phyloP scores from a whole-genome alignment of 2,888 invertebrate species.

The Silvanus unidentatus region DNA sequence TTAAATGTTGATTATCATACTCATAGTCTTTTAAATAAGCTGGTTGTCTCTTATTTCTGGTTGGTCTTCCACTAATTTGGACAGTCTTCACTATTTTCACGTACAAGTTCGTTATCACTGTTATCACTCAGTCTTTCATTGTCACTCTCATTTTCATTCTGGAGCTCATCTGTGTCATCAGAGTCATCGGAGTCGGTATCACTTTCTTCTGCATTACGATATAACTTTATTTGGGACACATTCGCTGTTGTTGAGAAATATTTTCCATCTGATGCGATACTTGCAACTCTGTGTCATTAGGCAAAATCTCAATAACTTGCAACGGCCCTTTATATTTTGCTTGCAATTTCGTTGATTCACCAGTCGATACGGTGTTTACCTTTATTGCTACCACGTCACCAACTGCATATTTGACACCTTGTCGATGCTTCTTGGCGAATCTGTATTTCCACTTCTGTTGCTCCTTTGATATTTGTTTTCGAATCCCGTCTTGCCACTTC shows the following conservation, averaged over 20 bases:
- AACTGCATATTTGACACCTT: background rate
- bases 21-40: no score
- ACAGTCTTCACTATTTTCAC: no score
- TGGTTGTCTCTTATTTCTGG: no score
- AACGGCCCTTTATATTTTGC: background rate
- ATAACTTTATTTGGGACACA: background rate
- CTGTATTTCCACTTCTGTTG: background rate
- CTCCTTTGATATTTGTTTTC: background rate
- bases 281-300: conserved; percentile 1
- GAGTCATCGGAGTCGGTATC: no score
- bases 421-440: background rate
- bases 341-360: background rate
- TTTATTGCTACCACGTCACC: conserved; percentile 2
- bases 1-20: no score
- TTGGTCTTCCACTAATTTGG: no score
- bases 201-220: background rate
- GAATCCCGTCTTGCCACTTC: no score
- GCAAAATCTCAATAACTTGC: background rate
- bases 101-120: no score
- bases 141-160: no score
- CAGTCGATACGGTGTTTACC: background rate
- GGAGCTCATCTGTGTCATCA: no score
- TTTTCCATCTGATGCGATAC: background rate
- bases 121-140: no score
- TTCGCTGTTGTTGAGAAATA: background rate